phyloP scores from a whole-genome alignment of 1,140 invertebrate species.

The Drosophila bipectinata region DNA sequence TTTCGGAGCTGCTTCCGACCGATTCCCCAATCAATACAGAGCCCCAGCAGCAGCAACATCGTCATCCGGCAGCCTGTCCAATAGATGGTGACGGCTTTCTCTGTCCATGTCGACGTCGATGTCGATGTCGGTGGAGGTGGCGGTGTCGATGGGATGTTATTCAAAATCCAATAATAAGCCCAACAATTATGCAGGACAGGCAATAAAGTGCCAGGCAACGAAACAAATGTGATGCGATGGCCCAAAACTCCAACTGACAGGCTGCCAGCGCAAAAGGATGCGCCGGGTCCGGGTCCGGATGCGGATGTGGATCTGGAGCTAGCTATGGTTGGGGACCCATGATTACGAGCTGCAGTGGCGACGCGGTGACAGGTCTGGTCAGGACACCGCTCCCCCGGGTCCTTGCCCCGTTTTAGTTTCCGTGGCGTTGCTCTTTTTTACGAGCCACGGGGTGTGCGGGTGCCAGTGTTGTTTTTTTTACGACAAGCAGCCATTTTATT shows the following conservation, averaged over 20 bases:
- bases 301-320: background rate
- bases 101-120: background rate
- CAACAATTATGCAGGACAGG: constrained; percentile 60
- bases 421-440: constrained; percentile 18
- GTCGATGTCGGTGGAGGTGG: background rate
- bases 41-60: no score
- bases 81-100: background rate
- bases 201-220: constrained; percentile 28
- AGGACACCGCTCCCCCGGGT: constrained; percentile 14
- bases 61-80: background rate
- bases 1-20: background rate
- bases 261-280: background rate
- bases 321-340: constrained; percentile 29
- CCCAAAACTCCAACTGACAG: constrained; percentile 57
- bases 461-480: constrained; percentile 56
- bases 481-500: constrained; percentile 73
- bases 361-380: constrained; percentile 67
- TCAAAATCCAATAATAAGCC: constrained; percentile 45
- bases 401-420: constrained; percentile 10
- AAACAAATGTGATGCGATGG: constrained; percentile 62
- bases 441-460: background rate
- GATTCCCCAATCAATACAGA: background rate
- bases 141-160: constrained; percentile 19
- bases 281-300: background rate
- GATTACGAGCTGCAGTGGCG: constrained; percentile 73